Evolutionary conservation across 2,888 invertebrate species (phyloP).

Genomic region (Mimas tiliae): DNA sequence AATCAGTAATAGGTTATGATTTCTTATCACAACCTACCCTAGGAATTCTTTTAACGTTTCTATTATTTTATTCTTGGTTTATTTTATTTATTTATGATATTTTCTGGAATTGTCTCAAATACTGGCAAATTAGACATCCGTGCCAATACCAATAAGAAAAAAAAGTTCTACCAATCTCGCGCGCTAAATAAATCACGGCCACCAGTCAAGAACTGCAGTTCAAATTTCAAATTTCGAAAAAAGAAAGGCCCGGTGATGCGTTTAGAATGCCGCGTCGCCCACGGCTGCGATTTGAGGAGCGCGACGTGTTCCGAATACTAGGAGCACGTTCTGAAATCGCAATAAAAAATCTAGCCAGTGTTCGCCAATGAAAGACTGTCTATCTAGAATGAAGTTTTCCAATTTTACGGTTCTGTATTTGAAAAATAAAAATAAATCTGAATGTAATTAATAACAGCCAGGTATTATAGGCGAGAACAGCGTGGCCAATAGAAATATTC

Average conservation of each 20-base stretch:
- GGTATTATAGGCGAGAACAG: neutral
- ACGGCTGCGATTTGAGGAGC: slow-evolving; percentile 47
- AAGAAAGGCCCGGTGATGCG: slow-evolving; percentile 51
- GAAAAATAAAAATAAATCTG: slow-evolving; percentile 48
- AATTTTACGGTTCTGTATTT: slow-evolving; percentile 56
- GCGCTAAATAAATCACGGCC: slow-evolving; percentile 40
- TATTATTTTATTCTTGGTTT: too few species aligned
- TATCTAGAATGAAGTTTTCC: slow-evolving; percentile 44
- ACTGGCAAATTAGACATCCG: neutral
- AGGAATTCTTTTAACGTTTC: too few species aligned
- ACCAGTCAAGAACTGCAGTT: slow-evolving; percentile 43
- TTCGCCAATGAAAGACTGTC: slow-evolving; percentile 40
- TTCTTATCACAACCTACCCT: neutral
- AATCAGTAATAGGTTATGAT: neutral
- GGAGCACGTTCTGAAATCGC: slow-evolving; percentile 38
- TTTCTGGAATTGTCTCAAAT: neutral
- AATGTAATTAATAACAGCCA: slow-evolving; percentile 26
- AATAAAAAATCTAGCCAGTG: slow-evolving; percentile 55
- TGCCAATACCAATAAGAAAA: slow-evolving; percentile 2
- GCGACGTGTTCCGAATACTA: slow-evolving; percentile 53
- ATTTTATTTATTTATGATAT: neutral
- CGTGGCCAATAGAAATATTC: neutral
- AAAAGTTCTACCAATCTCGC: slow-evolving; percentile 30
- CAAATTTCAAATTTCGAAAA: slow-evolving; percentile 40
- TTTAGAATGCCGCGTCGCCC: slow-evolving; percentile 49